Percentiles rank a stretch among this genome's conserved stretches.
phyloP scores from a whole-genome alignment of 2,797 vertebrate genomes.

The Gallinago solitaria region DNA sequence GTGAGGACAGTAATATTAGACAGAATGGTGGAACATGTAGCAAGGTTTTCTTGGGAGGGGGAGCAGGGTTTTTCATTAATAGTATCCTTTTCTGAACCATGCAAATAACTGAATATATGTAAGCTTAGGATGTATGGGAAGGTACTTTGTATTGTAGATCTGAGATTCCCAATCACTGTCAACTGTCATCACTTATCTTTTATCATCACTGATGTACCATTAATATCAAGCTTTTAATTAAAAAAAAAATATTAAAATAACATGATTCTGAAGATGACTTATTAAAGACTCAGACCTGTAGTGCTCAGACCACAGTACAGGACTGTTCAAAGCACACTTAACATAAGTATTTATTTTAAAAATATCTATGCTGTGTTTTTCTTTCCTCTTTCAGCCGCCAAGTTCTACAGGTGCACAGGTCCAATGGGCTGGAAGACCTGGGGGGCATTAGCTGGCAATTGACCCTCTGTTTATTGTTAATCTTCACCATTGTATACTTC shows the following conservation, averaged over 20 bases:
- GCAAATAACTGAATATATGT: not conserved
- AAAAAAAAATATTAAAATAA: not conserved
- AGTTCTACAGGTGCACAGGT: conserved; percentile 91
- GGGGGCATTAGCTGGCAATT: conserved; percentile 96
- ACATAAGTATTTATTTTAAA: not conserved
- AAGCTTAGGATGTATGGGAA: not conserved
- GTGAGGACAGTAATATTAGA: conserved; percentile 60
- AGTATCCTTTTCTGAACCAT: not conserved
- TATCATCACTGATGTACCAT: not conserved
- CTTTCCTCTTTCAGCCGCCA: conserved; percentile 83
- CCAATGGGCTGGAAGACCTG: conserved; percentile 91
- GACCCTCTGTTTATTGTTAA: conserved; percentile 91
- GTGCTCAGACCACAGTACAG: not conserved
- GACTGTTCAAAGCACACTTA: not conserved
- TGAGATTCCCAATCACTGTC: not conserved
- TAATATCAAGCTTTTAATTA: not conserved
- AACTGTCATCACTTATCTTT: not conserved
- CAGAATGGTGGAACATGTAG: not conserved
- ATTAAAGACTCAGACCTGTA: not conserved
- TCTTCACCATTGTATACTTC: conserved; percentile 97
- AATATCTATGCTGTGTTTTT: not conserved
- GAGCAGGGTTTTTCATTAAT: not conserved
- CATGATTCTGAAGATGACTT: not conserved
- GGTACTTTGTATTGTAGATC: not conserved
- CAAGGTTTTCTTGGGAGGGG: not conserved